Evolutionary conservation across 2,113 vertebrate species (phyloP).

Genomic region (Chaetura pelagica): DNA sequence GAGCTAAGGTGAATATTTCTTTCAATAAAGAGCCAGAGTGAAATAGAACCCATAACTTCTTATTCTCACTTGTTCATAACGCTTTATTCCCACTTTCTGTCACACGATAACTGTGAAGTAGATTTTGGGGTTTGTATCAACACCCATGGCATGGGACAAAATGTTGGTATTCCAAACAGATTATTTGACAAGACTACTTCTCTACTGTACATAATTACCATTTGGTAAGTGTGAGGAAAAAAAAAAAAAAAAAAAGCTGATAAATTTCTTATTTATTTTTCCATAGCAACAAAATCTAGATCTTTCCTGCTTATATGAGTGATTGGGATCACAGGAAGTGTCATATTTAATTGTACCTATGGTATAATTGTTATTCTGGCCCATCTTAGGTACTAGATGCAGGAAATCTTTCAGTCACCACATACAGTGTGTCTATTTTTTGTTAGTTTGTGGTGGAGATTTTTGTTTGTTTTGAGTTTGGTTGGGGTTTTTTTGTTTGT

Average conservation of each 20-base stretch:
- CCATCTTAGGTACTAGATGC: not conserved
- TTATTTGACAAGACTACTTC: not conserved
- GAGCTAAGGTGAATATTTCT: not conserved
- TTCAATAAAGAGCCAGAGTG: not conserved
- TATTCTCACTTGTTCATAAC: not conserved
- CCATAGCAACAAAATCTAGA: not conserved
- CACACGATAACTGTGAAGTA: not conserved
- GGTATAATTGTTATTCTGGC: not conserved
- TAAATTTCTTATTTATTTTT: not conserved
- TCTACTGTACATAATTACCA: not conserved
- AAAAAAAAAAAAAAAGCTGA: not conserved
- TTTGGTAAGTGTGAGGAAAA: not conserved
- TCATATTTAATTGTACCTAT: not conserved
- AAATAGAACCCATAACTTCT: conserved; percentile 12
- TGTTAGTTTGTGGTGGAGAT: not conserved
- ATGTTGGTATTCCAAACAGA: not conserved
- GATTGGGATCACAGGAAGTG: not conserved
- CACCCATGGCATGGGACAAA: not conserved
- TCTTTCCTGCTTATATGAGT: not conserved
- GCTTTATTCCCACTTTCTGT: not conserved
- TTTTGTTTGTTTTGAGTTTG: not conserved
- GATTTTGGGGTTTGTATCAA: not conserved
- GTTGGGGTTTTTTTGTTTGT: not conserved
- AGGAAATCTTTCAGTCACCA: not conserved
- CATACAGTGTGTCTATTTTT: not conserved